phyloP scores from a whole-genome alignment of 2,113 vertebrate genomes.

The Lutjanus erythropterus region DNA sequence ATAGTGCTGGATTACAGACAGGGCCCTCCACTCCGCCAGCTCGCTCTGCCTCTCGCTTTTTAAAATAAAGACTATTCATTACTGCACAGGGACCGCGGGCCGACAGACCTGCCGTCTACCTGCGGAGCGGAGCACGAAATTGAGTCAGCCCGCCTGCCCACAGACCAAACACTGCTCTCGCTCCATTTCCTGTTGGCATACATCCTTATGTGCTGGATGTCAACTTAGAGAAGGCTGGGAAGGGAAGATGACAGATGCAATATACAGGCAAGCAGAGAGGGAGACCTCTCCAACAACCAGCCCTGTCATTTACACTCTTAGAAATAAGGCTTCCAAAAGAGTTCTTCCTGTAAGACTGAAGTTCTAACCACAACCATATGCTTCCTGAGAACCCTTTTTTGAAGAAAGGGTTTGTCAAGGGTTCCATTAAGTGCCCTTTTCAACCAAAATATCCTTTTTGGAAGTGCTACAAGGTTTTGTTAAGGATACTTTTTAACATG shows the following conservation, averaged over 20 bases:
- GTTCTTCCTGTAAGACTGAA: too few relatives aligned
- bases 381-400: too few relatives aligned
- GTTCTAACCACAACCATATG: too few relatives aligned
- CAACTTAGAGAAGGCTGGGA: constrained; percentile 46
- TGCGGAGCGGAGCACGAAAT: constrained; percentile 55
- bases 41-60: constrained; percentile 61
- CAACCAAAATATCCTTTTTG: too few relatives aligned
- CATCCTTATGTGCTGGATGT: constrained; percentile 42
- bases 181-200: constrained; percentile 67
- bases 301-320: constrained; percentile 22
- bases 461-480: too few relatives aligned
- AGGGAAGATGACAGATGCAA: constrained; percentile 52
- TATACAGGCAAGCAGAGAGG: constrained; percentile 9
- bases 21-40: constrained; percentile 37
- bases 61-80: constrained; percentile 84
- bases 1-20: constrained; percentile 70
- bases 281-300: constrained; percentile 24
- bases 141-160: constrained; percentile 53
- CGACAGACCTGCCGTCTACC: constrained; percentile 62
- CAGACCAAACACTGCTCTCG: constrained; percentile 43
- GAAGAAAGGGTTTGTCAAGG: too few relatives aligned
- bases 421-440: too few relatives aligned
- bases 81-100: constrained; percentile 43
- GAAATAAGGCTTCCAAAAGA: too few relatives aligned
- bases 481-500: too few relatives aligned